Conservation (phyloP, 2,113 vertebrate genomes). For the Bucco capensis region DNA sequence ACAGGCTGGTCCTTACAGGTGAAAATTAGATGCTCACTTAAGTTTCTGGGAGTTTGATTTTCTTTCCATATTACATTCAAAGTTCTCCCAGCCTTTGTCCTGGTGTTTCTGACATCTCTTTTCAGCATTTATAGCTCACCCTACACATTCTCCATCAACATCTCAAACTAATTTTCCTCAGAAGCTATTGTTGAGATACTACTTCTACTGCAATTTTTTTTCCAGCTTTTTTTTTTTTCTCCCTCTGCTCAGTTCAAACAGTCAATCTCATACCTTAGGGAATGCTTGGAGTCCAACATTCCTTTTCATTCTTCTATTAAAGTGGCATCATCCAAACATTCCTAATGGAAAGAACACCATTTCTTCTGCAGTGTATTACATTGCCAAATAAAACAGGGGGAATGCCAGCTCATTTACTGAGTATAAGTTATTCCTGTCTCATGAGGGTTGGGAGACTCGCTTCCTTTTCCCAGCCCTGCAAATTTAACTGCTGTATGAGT, state of each 20-base stretch:
- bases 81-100: not conserved
- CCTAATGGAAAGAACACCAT: slow-evolving; percentile 26
- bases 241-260: not conserved
- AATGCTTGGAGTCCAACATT: not conserved
- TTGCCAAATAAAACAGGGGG: slow-evolving; percentile 2
- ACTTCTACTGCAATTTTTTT: not conserved
- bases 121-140: not conserved
- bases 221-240: not conserved
- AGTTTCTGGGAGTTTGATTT: not conserved
- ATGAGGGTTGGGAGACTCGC: not conserved
- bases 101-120: not conserved
- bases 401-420: slow-evolving; percentile 6
- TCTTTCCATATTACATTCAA: not conserved
- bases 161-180: not conserved
- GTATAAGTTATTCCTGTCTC: not conserved
- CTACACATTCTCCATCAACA: not conserved
- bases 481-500: not conserved
- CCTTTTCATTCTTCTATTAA: slow-evolving; percentile 5
- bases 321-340: slow-evolving; percentile 13
- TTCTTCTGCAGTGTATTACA: not conserved
- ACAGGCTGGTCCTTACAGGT: not conserved
- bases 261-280: not conserved
- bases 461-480: not conserved
- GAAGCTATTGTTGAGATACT: not conserved
- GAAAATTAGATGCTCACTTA: not conserved